These are phyloP conservation scores for Hemistola chrysoprasaria DNA, from an alignment of 2,888 invertebrate genomes.

Conservation along the genomic window DNA sequence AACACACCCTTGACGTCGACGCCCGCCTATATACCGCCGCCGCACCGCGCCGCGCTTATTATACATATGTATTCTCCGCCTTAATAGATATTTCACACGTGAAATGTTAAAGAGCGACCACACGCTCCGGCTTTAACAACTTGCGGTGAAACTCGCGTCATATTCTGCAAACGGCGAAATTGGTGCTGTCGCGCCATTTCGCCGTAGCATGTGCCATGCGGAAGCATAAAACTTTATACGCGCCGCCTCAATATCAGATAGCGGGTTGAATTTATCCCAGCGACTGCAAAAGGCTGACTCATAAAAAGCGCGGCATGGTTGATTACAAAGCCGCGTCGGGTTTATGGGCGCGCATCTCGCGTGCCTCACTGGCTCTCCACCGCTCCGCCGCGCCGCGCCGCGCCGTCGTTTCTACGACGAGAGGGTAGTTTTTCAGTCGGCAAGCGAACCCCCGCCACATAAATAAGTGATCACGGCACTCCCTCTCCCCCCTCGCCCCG, in stretches of 20 bases:
- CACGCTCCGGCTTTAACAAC: slow-evolving; percentile 14
- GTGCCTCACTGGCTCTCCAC: slow-evolving; percentile 41
- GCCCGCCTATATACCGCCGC: too few relatives aligned
- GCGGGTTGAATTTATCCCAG: slow-evolving; percentile 69
- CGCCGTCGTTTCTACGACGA: slow-evolving; percentile 53
- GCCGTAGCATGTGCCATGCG: slow-evolving; percentile 29
- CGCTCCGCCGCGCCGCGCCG: slow-evolving; percentile 29
- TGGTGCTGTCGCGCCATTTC: slow-evolving; percentile 31
- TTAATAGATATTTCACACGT: slow-evolving; percentile 12
- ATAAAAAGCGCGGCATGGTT: slow-evolving; percentile 76
- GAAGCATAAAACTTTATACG: slow-evolving; percentile 45
- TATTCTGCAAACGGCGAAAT: slow-evolving; percentile 24
- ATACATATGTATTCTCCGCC: slow-evolving; percentile 8
- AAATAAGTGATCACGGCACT: slow-evolving; percentile 73
- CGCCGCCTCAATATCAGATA: slow-evolving; percentile 63
- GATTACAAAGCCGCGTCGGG: slow-evolving; percentile 71
- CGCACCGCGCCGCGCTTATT: not conserved
- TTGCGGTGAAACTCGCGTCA: slow-evolving; percentile 15
- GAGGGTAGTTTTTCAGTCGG: slow-evolving; percentile 77
- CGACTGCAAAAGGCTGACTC: slow-evolving; percentile 67
- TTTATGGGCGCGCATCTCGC: slow-evolving; percentile 61
- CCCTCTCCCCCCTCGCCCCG: slow-evolving; percentile 43
- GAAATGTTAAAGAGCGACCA: slow-evolving; percentile 12
- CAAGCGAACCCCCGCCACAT: slow-evolving; percentile 67
- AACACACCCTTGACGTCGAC: slow-evolving; percentile 12